A percentile compares a stretch with the other conserved stretches of the same genome.
Conservation (phyloP, 2,113 vertebrate species). For the Phocoena phocoena region DNA sequence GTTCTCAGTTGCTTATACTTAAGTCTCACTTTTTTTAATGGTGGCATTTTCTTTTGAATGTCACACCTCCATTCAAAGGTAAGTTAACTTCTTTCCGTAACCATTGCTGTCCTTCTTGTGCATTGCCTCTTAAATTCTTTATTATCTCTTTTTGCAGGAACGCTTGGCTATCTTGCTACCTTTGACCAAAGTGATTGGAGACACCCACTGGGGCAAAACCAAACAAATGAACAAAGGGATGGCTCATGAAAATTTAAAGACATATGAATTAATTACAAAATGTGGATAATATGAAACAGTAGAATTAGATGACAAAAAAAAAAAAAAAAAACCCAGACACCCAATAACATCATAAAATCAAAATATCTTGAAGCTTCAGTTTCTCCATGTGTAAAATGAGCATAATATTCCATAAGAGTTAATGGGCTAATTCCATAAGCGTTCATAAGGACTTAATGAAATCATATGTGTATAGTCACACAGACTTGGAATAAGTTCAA, state of each 20-base stretch:
- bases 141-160: neutral
- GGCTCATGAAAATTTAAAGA: neutral
- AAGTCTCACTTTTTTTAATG: neutral
- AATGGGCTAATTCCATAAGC: neutral
- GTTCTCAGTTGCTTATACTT: neutral
- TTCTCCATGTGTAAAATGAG: neutral
- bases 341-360: neutral
- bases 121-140: neutral
- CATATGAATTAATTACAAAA: neutral
- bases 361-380: neutral
- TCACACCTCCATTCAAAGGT: neutral
- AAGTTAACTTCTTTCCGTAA: neutral
- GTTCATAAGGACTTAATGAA: neutral
- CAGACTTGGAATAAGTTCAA: neutral
- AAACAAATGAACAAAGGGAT: neutral
- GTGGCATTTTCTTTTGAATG: constrained; percentile 9
- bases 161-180: neutral
- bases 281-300: neutral
- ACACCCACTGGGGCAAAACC: neutral
- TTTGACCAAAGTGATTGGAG: neutral
- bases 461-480: neutral
- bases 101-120: neutral
- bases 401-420: neutral
- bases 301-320: neutral
- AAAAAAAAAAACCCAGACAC: neutral